A percentile compares a stretch with the other conserved stretches of the same genome.
phyloP scores from a whole-genome alignment of 2,888 invertebrate genomes.

The Ophioninae sp. region DNA sequence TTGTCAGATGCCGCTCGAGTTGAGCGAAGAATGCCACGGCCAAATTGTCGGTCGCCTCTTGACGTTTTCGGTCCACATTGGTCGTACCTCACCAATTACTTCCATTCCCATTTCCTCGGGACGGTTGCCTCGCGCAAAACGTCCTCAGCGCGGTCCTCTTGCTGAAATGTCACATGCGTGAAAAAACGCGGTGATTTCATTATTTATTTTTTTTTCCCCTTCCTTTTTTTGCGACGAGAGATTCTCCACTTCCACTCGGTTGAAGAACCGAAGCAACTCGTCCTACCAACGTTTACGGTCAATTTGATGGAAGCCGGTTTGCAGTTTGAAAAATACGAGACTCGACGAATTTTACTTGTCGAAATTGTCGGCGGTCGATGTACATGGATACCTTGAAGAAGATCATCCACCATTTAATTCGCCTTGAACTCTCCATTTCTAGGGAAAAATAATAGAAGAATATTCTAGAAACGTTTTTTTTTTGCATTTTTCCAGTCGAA shows the following conservation, averaged over 20 bases:
- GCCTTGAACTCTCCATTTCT: no score
- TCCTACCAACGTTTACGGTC: neutral
- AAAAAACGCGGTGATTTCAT: neutral
- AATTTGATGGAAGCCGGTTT: neutral
- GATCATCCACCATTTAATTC: no score
- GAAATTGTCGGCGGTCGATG: neutral
- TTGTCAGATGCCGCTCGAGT: neutral
- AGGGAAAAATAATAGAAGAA: no score
- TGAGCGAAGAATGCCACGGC: constrained; percentile 7
- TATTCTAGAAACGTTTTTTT: no score
- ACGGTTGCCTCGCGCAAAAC: neutral
- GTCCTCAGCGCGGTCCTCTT: neutral
- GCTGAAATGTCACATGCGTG: neutral
- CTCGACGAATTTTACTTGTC: neutral
- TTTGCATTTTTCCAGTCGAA: no score
- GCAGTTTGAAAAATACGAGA: neutral
- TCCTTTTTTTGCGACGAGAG: neutral
- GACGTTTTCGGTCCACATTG: constrained; percentile 4
- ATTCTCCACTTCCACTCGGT: neutral
- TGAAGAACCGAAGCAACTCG: neutral
- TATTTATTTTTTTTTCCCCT: neutral
- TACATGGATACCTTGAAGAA: no score
- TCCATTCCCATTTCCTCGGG: neutral
- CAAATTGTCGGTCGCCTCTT: constrained; percentile 12
- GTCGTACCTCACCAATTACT: constrained; percentile 3